Evolutionary conservation across 2,888 invertebrate genomes (phyloP), one percentile per base, ranked within the genome.

Genomic region (Reticulitermes lucifugus): DNA sequence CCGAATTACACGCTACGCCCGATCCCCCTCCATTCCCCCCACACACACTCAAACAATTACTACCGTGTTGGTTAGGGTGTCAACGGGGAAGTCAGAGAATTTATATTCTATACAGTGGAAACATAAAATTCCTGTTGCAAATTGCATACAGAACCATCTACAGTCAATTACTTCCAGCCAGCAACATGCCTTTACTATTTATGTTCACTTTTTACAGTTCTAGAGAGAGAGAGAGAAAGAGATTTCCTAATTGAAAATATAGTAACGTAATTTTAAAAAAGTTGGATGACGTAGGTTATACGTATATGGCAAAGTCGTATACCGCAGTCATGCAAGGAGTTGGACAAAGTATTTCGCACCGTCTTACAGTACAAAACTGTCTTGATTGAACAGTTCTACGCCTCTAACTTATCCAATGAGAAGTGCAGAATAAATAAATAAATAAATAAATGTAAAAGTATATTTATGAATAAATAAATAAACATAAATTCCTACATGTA

Each of bases 1-100:
- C 65, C 65, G 65, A 65, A 65, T 65, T 65, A 65, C 65, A n/a
- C 65, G 65, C 65, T 25, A 65, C n/a, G 9, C 25, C 65, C 25
- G 65, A 65, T n/a, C 65, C 65, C 65, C 65, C 65, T 65, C 65
- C n/a, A 12, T 21, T 21, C n/a, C 1, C 60, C 60, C 60, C 22
- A 7, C 18, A 7, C 21, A 22, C 65, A 65, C n/a, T 7, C 65
- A 60, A 60, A 60, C 60, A 60, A 60, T 60, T 65, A n/a, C 60
- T 65, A 25, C 65, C 65, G 65, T 65, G n/a, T 65, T 65, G 65
- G 7, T 65, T 25, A n/a, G 65, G 65, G 65, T 65, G 65, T 65
- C 65, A 65, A 65, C 60, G 60, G 60, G 21, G 14, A 60, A 60
- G 60, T 21, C 60, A 6, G 60, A n/a, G 25, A 10, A 65, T n/a